phyloP scores from a whole-genome alignment of 2,797 vertebrate species.

The Gorsachius magnificus region DNA sequence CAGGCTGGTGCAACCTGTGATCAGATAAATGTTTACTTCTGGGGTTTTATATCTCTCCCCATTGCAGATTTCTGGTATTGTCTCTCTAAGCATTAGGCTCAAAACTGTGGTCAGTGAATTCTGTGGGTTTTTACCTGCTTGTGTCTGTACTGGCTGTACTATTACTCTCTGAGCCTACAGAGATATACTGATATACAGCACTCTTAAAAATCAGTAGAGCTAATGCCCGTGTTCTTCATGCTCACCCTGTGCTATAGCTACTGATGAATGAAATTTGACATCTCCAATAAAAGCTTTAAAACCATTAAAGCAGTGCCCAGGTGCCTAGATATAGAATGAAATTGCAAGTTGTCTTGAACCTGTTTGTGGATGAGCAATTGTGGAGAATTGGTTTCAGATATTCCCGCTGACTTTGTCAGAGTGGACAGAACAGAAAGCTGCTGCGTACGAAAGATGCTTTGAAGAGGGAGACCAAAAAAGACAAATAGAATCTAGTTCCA shows the following conservation, averaged over 20 bases:
- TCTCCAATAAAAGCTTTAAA: background rate
- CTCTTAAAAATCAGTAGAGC: background rate
- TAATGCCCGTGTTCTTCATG: background rate
- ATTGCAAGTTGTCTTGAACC: background rate
- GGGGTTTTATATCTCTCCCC: background rate
- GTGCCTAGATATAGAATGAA: background rate
- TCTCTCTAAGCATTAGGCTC: background rate
- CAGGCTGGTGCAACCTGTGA: background rate
- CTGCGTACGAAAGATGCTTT: background rate
- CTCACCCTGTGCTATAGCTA: background rate
- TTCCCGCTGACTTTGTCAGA: background rate
- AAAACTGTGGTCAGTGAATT: background rate
- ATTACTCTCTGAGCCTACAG: background rate
- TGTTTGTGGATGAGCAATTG: background rate
- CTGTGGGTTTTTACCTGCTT: background rate
- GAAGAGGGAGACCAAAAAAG: background rate
- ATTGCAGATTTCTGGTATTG: background rate
- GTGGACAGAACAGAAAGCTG: background rate
- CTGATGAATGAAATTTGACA: background rate
- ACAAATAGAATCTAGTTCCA: background rate
- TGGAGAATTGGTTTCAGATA: background rate
- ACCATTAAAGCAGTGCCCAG: background rate
- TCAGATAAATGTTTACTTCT: background rate
- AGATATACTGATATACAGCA: background rate
- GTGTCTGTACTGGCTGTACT: background rate